These are phyloP conservation scores for Strigamia maritima DNA, from an alignment of 2,888 invertebrate species.

Conservation along the genomic window DNA sequence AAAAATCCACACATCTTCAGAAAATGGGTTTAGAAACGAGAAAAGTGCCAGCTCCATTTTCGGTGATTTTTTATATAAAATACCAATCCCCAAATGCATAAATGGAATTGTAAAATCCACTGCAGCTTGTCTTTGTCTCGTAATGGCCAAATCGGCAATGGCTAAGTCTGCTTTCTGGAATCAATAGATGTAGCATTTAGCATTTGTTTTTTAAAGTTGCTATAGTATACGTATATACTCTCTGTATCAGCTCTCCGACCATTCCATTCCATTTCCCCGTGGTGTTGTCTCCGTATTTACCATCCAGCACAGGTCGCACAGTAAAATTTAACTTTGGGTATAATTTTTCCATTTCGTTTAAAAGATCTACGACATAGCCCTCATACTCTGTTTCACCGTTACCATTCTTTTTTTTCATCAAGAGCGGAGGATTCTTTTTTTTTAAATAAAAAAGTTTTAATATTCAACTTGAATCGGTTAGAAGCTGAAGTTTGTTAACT, in stretches of 20 bases:
- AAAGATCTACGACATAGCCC: conserved; percentile 56
- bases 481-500: background rate
- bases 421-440: conserved; percentile 77
- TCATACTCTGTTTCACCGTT: conserved; percentile 61
- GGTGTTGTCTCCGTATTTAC: conserved; percentile 44
- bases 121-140: conserved; percentile 56
- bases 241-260: conserved; percentile 45
- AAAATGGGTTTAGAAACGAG: conserved; percentile 88
- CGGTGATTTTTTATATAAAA: conserved; percentile 80
- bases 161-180: conserved; percentile 56
- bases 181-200: background rate
- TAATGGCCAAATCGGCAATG: conserved; percentile 59
- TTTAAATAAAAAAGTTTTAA: background rate
- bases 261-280: conserved; percentile 46
- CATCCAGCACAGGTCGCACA: conserved; percentile 51
- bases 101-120: conserved; percentile 61
- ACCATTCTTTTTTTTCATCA: conserved; percentile 75
- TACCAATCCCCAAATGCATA: conserved; percentile 69
- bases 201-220: background rate
- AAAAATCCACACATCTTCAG: conserved; percentile 78
- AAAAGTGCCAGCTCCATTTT: conserved; percentile 82
- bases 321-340: conserved; percentile 54
- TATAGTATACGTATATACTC: conserved; percentile 43
- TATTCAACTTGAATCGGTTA: too few species aligned
- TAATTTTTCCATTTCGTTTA: conserved; percentile 52